Conservation (phyloP, 1,140 invertebrate species). For the Diorhabda sublineata region DNA sequence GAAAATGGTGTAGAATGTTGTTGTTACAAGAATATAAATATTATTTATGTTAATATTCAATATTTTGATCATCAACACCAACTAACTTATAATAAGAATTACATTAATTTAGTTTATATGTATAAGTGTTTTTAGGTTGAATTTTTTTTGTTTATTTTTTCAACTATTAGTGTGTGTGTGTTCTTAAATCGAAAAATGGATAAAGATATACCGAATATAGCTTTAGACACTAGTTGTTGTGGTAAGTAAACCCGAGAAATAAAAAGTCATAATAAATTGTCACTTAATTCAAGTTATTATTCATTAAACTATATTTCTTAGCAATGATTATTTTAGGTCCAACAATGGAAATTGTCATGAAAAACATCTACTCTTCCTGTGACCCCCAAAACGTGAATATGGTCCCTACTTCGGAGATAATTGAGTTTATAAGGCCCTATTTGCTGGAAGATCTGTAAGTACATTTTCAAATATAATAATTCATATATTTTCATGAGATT, state of each 20-base stretch:
- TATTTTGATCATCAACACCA: not conserved
- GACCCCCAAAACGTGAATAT: conserved; percentile 25
- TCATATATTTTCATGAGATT: no score
- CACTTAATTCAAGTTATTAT: not conserved
- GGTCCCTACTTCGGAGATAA: conserved; percentile 26
- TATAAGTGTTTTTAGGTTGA: conserved; percentile 5
- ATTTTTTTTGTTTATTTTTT: conserved; percentile 6
- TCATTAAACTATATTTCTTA: not conserved
- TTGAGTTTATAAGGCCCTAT: conserved; percentile 31
- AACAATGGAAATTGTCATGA: conserved; percentile 19
- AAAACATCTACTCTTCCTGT: conserved; percentile 27
- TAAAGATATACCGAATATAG: conserved; percentile 15
- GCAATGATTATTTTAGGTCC: conserved; percentile 7
- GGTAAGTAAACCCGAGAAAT: conserved; percentile 5
- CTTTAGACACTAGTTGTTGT: not conserved
- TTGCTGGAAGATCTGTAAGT: conserved; percentile 33
- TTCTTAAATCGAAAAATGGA: not conserved
- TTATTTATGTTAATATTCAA: conserved; percentile 12
- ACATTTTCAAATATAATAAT: not conserved
- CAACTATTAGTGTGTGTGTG: not conserved
- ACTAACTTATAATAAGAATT: not conserved
- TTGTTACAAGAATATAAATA: conserved; percentile 9
- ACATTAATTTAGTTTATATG: conserved; percentile 6
- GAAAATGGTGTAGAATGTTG: conserved; percentile 19
- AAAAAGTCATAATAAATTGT: not conserved